These are phyloP conservation scores for Hippocampus abdominalis DNA, from an alignment of 2,113 vertebrate species.

Conservation along the genomic window DNA sequence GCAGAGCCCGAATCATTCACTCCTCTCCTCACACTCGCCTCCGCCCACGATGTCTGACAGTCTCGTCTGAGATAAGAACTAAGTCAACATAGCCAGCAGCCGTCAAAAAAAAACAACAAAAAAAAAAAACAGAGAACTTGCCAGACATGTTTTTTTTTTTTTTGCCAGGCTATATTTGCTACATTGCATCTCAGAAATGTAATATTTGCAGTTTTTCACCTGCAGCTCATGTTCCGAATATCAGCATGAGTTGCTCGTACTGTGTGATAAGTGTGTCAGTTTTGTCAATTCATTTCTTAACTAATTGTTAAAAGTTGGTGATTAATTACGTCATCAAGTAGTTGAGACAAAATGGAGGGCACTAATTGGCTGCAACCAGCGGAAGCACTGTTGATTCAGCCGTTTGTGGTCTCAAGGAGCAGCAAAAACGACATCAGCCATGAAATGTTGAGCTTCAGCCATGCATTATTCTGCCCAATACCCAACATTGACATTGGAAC, in stretches of 20 bases:
- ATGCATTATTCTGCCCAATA: no score
- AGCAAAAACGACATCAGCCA: no score
- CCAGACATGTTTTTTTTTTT: constrained; percentile 16
- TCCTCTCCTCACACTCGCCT: constrained; percentile 51
- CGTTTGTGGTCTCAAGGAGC: not conserved
- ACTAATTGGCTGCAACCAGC: not conserved
- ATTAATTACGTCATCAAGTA: not conserved
- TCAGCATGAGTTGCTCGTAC: constrained; percentile 19
- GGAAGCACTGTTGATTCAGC: not conserved
- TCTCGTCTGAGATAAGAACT: constrained; percentile 45
- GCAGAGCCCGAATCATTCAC: constrained; percentile 41
- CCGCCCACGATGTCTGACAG: constrained; percentile 60
- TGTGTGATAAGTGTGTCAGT: constrained; percentile 5
- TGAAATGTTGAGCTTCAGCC: no score
- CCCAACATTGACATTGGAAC: no score
- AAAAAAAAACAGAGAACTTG: constrained; percentile 10
- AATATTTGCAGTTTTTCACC: constrained; percentile 8
- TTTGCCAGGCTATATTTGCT: constrained; percentile 14
- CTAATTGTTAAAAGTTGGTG: not conserved
- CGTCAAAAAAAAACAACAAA: constrained; percentile 9
- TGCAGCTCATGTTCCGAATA: not conserved
- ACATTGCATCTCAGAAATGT: constrained; percentile 14
- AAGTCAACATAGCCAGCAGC: constrained; percentile 43
- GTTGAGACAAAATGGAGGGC: not conserved
- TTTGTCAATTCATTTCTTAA: not conserved